Percentiles rank a stretch among this genome's conserved stretches.
These are phyloP conservation scores for Manacus vitellinus DNA, from an alignment of 2,113 vertebrate genomes.

Conservation along the genomic window DNA sequence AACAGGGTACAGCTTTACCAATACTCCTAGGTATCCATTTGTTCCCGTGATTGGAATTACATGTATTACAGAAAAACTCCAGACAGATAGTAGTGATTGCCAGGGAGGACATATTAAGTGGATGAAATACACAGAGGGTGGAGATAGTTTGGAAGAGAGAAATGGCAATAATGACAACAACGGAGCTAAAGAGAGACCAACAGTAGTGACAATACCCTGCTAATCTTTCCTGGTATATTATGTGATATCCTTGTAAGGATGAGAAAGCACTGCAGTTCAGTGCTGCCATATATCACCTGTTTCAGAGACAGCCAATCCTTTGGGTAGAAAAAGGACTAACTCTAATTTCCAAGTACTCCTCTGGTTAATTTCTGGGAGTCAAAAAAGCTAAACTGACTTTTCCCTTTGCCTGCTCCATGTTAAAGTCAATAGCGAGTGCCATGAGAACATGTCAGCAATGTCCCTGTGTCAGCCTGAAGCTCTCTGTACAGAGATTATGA, in stretches of 20 bases:
- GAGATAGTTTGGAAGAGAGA: neutral
- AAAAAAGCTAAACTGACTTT: neutral
- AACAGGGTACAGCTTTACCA: neutral
- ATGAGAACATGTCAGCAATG: accelerated
- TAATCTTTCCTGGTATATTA: neutral
- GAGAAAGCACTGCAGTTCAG: neutral
- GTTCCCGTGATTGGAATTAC: neutral
- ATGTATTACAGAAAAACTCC: neutral
- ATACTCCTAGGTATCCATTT: neutral
- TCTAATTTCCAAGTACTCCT: neutral
- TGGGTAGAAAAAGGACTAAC: neutral
- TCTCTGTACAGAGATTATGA: neutral
- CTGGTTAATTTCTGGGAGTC: neutral
- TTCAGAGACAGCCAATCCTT: neutral
- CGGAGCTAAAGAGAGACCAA: neutral
- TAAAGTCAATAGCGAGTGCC: accelerated
- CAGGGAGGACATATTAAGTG: neutral
- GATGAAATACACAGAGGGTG: neutral
- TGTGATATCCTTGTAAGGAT: accelerated
- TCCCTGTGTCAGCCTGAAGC: neutral
- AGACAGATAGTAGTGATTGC: neutral
- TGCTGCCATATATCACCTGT: neutral
- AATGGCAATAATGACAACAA: neutral
- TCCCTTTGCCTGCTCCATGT: neutral
- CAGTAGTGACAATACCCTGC: neutral